A percentile compares a stretch with the other conserved stretches of the same genome.
Evolutionary conservation across 2,113 vertebrate genomes (phyloP).

Genomic region (Natator depressus): DNA sequence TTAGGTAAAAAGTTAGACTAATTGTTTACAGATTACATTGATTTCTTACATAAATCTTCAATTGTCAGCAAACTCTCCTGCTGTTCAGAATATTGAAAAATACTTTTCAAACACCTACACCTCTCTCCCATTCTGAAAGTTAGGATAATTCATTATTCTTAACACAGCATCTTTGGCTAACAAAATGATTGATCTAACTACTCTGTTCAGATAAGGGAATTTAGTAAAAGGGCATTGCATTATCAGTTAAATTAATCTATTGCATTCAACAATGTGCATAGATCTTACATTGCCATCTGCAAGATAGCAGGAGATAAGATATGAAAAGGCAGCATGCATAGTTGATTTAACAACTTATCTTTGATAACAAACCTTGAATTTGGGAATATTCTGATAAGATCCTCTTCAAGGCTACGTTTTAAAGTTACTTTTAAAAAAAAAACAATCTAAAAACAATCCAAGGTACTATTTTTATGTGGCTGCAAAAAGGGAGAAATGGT

Average conservation of each 20-base stretch:
- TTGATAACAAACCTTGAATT: background rate
- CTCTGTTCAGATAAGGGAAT: background rate
- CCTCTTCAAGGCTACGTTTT: background rate
- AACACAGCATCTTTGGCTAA: background rate
- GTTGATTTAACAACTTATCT: background rate
- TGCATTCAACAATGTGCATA: background rate
- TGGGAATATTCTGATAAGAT: background rate
- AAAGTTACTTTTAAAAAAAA: background rate
- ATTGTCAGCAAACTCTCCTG: background rate
- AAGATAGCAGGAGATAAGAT: background rate
- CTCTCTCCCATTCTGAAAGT: background rate
- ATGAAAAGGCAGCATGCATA: background rate
- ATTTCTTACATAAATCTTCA: background rate
- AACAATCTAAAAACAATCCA: too few relatives aligned
- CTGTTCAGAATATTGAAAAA: background rate
- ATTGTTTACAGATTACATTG: background rate
- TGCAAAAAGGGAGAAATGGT: background rate
- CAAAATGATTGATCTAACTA: background rate
- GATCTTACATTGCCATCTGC: background rate
- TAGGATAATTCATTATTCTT: conserved; percentile 9
- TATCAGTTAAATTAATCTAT: background rate
- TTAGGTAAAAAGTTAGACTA: background rate
- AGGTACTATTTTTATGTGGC: background rate
- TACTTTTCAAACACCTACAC: background rate
- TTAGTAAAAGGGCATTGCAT: background rate